These are phyloP conservation scores for Phaethon lepturus DNA, from an alignment of 2,113 vertebrate species.

Conservation along the genomic window DNA sequence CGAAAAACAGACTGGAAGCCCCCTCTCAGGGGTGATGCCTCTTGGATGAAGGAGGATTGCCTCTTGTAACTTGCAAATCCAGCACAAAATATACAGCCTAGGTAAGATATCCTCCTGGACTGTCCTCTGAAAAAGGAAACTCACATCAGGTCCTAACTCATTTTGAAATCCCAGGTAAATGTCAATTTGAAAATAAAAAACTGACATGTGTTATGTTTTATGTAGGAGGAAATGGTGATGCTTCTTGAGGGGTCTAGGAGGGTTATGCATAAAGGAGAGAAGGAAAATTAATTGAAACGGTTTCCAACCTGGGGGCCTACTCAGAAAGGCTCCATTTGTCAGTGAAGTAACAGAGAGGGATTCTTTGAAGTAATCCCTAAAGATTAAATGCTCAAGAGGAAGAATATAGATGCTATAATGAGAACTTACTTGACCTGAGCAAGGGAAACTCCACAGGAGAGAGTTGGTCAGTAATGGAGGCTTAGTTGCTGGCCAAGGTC, in stretches of 20 bases:
- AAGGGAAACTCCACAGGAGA: background rate
- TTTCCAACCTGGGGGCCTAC: background rate
- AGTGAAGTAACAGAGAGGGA: background rate
- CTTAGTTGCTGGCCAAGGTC: background rate
- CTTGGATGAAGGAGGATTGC: background rate
- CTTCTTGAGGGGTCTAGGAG: background rate
- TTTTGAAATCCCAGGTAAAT: background rate
- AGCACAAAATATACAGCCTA: background rate
- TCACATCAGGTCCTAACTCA: background rate
- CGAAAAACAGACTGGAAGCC: background rate
- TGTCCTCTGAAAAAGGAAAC: background rate
- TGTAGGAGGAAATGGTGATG: background rate
- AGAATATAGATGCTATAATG: background rate
- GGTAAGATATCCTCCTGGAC: too few species aligned
- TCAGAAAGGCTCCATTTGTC: background rate
- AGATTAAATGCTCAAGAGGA: background rate
- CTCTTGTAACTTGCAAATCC: background rate
- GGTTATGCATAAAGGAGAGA: background rate
- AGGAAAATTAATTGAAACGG: background rate
- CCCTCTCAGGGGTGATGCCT: background rate
- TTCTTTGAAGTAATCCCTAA: background rate
- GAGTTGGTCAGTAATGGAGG: accelerated
- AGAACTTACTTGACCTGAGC: background rate
- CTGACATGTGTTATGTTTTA: background rate
- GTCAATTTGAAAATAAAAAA: background rate